Conservation (phyloP, 1,140 invertebrate species). For the Melipona quadrifasciata region DNA sequence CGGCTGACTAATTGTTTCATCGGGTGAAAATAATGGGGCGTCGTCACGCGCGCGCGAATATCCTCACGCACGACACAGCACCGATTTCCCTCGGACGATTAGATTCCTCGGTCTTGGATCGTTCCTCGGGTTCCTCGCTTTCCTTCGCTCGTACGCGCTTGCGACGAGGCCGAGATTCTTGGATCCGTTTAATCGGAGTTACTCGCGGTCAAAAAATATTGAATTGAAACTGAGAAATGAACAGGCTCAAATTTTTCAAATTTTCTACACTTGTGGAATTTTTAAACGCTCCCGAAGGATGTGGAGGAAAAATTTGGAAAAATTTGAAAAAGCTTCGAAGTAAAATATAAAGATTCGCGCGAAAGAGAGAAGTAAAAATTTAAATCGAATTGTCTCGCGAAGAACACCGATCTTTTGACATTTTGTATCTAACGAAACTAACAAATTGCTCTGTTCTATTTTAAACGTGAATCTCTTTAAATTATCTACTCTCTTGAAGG, state of each 20-base stretch:
- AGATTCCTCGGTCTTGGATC: too few species aligned
- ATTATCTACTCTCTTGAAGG: not conserved
- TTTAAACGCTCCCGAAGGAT: not conserved
- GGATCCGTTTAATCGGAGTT: too few species aligned
- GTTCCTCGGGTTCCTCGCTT: too few species aligned
- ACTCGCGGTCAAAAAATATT: too few species aligned
- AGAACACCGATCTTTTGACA: too few species aligned
- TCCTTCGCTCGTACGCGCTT: too few species aligned
- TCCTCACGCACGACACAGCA: not conserved
- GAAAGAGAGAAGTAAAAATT: too few species aligned
- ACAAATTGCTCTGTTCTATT: too few species aligned
- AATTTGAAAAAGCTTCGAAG: not conserved
- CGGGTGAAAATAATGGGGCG: conserved; percentile 67
- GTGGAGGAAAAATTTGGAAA: not conserved
- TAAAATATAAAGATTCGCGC: too few species aligned
- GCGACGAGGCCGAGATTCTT: too few species aligned
- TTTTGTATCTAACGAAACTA: not conserved
- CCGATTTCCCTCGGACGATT: not conserved
- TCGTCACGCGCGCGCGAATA: conserved; percentile 60
- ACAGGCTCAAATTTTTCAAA: not conserved
- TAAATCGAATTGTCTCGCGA: too few species aligned
- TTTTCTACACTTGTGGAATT: not conserved
- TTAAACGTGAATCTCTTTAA: not conserved
- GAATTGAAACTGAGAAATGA: too few species aligned
- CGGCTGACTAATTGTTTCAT: conserved; percentile 71